Evolutionary conservation across 2,797 vertebrate species (phyloP).

Genomic region (Galagoides demidoff): DNA sequence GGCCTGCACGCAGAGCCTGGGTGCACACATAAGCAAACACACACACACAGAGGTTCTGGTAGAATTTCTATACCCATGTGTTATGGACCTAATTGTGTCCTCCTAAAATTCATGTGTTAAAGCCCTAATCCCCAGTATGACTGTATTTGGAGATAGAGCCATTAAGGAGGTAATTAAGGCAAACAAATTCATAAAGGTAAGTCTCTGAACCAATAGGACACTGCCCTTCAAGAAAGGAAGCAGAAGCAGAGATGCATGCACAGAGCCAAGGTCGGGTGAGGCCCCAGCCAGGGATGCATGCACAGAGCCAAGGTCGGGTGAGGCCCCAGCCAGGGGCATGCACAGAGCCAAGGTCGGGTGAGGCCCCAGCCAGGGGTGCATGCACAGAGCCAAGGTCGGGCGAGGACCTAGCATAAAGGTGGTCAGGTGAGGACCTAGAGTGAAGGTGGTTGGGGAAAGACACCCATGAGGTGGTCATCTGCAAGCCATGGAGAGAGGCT

Average conservation of each 20-base stretch:
- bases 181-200: neutral
- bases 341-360: neutral
- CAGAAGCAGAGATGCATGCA: rapidly evolving
- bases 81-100: neutral
- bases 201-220: neutral
- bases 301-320: too few relatives aligned
- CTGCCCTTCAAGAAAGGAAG: neutral
- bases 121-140: neutral
- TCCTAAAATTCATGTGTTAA: neutral
- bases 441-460: neutral
- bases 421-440: neutral
- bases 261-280: neutral
- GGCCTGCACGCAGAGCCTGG: neutral
- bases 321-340: neutral
- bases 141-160: neutral
- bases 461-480: too few relatives aligned
- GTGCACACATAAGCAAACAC: too few relatives aligned
- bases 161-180: neutral
- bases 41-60: neutral
- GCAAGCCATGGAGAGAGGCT: neutral
- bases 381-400: neutral
- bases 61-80: neutral
- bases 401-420: too few relatives aligned
- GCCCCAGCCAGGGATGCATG: too few relatives aligned
- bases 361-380: rapidly evolving